Evolutionary conservation across 2,797 vertebrate genomes (phyloP).

Genomic region (Melanitta fusca): DNA sequence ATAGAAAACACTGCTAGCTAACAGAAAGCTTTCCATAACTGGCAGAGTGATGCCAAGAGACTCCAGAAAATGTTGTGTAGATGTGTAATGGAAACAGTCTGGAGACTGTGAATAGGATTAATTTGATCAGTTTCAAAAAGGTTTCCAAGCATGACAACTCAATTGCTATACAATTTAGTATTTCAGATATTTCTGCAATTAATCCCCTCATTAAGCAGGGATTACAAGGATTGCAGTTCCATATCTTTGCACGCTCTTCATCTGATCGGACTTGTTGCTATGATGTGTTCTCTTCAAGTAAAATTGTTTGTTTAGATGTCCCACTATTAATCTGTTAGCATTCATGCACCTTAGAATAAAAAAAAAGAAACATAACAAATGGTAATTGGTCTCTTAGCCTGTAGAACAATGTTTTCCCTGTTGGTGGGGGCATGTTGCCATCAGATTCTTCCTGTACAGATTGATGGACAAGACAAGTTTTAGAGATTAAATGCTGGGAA

Average conservation of each 20-base stretch:
- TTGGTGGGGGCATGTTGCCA: not conserved
- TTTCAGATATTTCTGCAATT: not conserved
- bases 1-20: not conserved
- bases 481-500: constrained; percentile 72
- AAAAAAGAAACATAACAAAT: not conserved
- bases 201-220: not conserved
- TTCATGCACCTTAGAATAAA: not conserved
- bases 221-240: not conserved
- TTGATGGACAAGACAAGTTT: constrained; percentile 74
- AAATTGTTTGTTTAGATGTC: not conserved
- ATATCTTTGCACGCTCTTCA: not conserved
- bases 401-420: not conserved
- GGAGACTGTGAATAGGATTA: not conserved
- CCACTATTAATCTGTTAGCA: not conserved
- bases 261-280: not conserved
- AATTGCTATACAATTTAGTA: not conserved
- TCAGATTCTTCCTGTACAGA: not conserved
- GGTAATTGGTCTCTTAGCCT: not conserved
- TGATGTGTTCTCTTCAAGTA: not conserved
- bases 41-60: not conserved
- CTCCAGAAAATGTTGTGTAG: not conserved
- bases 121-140: not conserved
- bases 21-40: not conserved
- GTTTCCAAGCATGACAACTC: not conserved
- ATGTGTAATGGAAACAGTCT: not conserved